Evolutionary conservation across 2,113 vertebrate genomes (phyloP).

Genomic region (Fukomys damarensis): DNA sequence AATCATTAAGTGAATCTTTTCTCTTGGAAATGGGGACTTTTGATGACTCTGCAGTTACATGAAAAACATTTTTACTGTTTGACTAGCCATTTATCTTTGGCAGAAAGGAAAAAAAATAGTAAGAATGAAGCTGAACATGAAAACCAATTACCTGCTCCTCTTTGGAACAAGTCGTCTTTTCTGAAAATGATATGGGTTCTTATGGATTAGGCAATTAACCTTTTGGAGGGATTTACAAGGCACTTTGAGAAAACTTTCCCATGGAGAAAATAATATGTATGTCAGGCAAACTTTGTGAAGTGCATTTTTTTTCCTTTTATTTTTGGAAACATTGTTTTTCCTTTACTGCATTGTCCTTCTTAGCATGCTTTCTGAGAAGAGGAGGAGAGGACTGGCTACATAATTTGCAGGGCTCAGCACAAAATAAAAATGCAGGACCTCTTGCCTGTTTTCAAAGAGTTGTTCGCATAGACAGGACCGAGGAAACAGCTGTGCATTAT

Average conservation of each 20-base stretch:
- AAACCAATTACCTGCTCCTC: conserved; percentile 62
- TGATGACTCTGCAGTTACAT: conserved; percentile 57
- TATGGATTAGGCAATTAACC: conserved; percentile 56
- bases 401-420: background rate
- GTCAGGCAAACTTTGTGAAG: background rate
- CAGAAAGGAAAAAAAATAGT: background rate
- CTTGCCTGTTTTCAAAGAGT: background rate
- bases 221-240: conserved; percentile 53
- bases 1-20: conserved; percentile 64
- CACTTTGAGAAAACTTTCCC: background rate
- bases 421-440: background rate
- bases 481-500: background rate
- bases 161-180: conserved; percentile 49
- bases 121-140: conserved; percentile 47
- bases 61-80: conserved; percentile 67
- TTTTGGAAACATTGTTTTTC: conserved; percentile 49
- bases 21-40: conserved; percentile 55
- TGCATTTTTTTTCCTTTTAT: conserved; percentile 21
- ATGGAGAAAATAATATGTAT: conserved; percentile 22
- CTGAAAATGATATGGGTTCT: conserved; percentile 56
- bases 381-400: background rate
- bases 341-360: background rate
- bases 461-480: background rate
- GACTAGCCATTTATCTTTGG: conserved; percentile 70
- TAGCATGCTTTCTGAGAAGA: background rate